These are phyloP conservation scores for Eulithis prunata DNA, from an alignment of 2,888 invertebrate genomes.

Conservation along the genomic window DNA sequence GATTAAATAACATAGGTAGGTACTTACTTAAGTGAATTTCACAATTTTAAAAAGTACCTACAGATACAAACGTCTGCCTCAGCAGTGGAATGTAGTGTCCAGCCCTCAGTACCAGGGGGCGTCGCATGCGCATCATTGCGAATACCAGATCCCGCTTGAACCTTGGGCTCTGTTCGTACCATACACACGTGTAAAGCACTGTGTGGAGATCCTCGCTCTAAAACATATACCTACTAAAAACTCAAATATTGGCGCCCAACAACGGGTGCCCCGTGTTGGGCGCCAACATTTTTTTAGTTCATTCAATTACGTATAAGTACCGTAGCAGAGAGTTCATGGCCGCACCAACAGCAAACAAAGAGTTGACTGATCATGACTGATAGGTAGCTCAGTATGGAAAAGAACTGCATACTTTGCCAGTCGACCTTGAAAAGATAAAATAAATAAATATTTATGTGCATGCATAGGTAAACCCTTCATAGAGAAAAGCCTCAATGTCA, in stretches of 20 bases:
- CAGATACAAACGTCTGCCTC: conserved; percentile 78
- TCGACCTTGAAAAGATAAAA: conserved; percentile 56
- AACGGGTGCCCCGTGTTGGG: conserved; percentile 10
- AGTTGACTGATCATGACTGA: conserved; percentile 79
- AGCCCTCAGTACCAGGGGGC: conserved; percentile 54
- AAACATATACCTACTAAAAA: conserved; percentile 24
- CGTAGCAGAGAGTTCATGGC: conserved; percentile 77
- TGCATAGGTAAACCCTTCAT: no score
- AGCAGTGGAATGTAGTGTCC: conserved; percentile 41
- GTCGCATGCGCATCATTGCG: conserved; percentile 75
- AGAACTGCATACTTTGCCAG: conserved; percentile 74
- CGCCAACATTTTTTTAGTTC: conserved; percentile 24
- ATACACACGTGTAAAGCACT: conserved; percentile 78
- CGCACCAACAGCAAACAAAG: conserved; percentile 82
- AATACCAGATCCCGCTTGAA: conserved; percentile 75
- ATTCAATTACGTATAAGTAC: conserved; percentile 42
- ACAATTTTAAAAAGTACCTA: conserved; percentile 46
- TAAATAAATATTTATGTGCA: not conserved
- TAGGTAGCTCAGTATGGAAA: conserved; percentile 68
- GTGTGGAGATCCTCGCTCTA: conserved; percentile 74
- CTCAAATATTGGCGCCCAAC: conserved; percentile 12
- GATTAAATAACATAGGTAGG: not conserved
- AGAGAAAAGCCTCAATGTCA: no score
- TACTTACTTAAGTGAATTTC: not conserved
- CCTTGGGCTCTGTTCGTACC: conserved; percentile 77